phyloP scores from a whole-genome alignment of 2,797 vertebrate genomes.

The Parauchenoglanis punctatus region DNA sequence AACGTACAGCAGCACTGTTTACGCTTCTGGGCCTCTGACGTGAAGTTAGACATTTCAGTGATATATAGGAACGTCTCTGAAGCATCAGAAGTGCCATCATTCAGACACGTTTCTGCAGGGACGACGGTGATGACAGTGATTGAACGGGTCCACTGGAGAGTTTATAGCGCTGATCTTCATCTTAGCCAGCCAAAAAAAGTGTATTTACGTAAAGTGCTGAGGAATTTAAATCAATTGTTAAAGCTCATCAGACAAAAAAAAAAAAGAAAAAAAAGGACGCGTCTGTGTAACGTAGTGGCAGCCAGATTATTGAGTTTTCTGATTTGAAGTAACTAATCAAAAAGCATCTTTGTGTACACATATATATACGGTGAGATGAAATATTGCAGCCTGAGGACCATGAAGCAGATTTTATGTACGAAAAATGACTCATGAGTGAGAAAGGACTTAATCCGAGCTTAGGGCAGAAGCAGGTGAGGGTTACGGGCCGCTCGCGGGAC shows the following conservation, averaged over 20 bases:
- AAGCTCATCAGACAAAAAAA: background rate
- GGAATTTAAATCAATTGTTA: background rate
- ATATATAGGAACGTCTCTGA: conserved; percentile 2
- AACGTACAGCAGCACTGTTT: conserved; percentile 14
- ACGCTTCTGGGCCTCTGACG: conserved; percentile 20
- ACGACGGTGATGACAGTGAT: background rate
- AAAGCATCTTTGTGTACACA: background rate
- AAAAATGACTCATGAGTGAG: background rate
- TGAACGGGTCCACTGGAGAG: background rate
- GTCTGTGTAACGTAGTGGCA: background rate
- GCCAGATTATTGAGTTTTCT: background rate
- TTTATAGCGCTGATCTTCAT: background rate
- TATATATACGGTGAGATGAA: background rate
- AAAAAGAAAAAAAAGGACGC: background rate
- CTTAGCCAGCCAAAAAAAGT: background rate
- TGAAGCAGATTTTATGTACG: background rate
- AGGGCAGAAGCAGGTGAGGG: background rate
- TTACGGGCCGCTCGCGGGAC: too few species aligned
- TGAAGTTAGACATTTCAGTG: conserved; percentile 16
- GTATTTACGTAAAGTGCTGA: background rate
- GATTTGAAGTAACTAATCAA: background rate
- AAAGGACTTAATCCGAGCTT: background rate
- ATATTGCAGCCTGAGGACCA: background rate
- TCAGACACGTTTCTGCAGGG: background rate
- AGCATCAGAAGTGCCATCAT: conserved; percentile 2